A percentile compares a stretch with the other conserved stretches of the same genome.
phyloP scores from a whole-genome alignment of 2,888 invertebrate genomes.

The Agrotis ipsilon region DNA sequence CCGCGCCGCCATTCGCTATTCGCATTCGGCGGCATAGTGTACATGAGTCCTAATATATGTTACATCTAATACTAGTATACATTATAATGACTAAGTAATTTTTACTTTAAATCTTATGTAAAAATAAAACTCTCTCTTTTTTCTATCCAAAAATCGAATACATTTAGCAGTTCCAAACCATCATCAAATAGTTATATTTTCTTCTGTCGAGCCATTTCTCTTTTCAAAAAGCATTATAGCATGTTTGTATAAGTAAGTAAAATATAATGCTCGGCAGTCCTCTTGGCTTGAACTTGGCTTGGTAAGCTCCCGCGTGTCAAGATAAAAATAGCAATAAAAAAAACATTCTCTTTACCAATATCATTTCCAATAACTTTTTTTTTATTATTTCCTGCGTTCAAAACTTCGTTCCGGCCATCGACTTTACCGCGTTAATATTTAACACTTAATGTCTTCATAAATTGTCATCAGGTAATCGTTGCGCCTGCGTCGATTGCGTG shows the following conservation, averaged over 20 bases:
- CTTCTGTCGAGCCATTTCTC: neutral
- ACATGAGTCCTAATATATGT: no score
- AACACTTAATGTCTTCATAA: conserved; percentile 18
- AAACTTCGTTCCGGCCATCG: conserved; percentile 14
- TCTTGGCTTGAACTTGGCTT: no score
- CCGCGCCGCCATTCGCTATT: no score
- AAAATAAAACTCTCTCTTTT: conserved; percentile 6
- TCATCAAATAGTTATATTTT: neutral
- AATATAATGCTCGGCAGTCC: no score
- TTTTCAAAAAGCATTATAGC: neutral
- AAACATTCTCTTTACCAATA: neutral
- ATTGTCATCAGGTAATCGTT: conserved; percentile 15
- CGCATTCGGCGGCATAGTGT: no score
- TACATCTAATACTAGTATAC: neutral
- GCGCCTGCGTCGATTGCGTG: conserved; percentile 15
- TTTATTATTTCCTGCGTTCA: neutral
- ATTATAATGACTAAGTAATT: neutral
- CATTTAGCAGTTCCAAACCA: neutral
- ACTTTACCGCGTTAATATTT: conserved; percentile 16
- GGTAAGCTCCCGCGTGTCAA: no score
- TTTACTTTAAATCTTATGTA: neutral
- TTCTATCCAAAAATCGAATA: neutral
- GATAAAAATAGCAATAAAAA: neutral
- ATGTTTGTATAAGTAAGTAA: no score
- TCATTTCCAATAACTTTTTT: neutral